These are phyloP conservation scores for Antitype chi DNA, from an alignment of 2,888 invertebrate genomes.

Conservation along the genomic window DNA sequence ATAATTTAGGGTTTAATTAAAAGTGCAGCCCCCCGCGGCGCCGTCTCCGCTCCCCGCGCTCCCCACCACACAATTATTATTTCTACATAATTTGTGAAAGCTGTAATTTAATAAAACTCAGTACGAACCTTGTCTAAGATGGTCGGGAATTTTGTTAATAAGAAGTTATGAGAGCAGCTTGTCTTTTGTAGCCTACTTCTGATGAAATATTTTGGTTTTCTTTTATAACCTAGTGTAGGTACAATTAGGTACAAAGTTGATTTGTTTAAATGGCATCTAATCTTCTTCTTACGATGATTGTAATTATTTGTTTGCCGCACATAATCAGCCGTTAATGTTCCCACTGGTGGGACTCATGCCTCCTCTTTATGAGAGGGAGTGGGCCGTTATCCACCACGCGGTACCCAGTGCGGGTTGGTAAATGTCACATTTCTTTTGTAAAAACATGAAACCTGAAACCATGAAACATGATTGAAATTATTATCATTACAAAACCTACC, in stretches of 20 bases:
- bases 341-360: too few relatives aligned
- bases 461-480: neutral
- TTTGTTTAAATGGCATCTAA: neutral
- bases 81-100: slow-evolving; percentile 89
- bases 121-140: slow-evolving; percentile 60
- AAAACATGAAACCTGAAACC: too few relatives aligned
- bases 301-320: too few relatives aligned
- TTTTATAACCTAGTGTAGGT: neutral
- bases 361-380: too few relatives aligned
- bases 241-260: neutral
- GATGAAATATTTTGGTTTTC: slow-evolving; percentile 16
- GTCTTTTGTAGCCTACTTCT: slow-evolving; percentile 17
- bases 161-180: slow-evolving; percentile 55
- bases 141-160: slow-evolving; percentile 66
- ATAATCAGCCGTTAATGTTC: too few relatives aligned
- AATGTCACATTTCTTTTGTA: too few relatives aligned
- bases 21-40: slow-evolving; percentile 88
- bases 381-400: too few relatives aligned
- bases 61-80: slow-evolving; percentile 82
- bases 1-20: slow-evolving; percentile 91
- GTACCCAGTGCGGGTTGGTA: too few relatives aligned
- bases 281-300: neutral
- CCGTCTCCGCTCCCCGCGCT: slow-evolving; percentile 76
- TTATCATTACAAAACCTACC: too few relatives aligned
- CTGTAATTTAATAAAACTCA: slow-evolving; percentile 88